phyloP scores from a whole-genome alignment of 2,888 invertebrate genomes.

The Ramazzottius varieornatus region DNA sequence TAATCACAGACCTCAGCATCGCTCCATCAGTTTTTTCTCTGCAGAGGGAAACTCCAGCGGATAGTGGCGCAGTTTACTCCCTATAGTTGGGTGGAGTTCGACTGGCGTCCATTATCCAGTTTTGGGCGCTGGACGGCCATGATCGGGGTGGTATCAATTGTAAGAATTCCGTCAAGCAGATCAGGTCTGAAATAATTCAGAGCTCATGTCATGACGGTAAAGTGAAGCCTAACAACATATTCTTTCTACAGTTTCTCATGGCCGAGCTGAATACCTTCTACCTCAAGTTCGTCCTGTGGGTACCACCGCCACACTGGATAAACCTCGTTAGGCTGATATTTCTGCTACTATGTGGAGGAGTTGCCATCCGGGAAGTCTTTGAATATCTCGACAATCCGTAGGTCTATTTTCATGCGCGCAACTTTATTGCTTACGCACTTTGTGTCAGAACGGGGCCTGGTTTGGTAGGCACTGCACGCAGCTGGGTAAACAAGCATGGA shows the following conservation, averaged over 20 bases:
- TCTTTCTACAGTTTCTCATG: constrained; percentile 25
- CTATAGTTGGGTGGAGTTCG: constrained; percentile 31
- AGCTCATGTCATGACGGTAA: neutral
- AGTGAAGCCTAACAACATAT: neutral
- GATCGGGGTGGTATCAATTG: constrained; percentile 13
- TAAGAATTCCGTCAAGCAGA: neutral
- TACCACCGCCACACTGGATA: constrained; percentile 29
- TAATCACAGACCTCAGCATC: neutral
- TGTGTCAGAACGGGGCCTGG: constrained; percentile 6
- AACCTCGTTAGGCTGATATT: constrained; percentile 27
- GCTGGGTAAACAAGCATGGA: constrained; percentile 30
- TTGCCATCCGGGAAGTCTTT: constrained; percentile 28
- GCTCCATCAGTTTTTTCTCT: neutral
- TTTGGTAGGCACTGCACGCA: constrained; percentile 26
- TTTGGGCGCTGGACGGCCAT: constrained; percentile 29
- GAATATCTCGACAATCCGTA: constrained; percentile 32
- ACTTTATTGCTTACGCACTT: neutral
- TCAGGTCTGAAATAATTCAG: neutral
- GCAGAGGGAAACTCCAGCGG: constrained; percentile 28
- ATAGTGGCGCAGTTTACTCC: constrained; percentile 31
- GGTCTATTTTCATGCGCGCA: constrained; percentile 12
- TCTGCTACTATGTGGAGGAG: constrained; percentile 29
- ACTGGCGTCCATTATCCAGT: constrained; percentile 30
- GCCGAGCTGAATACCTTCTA: constrained; percentile 33
- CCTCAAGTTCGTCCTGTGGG: constrained; percentile 32